phyloP scores from a whole-genome alignment of 2,797 vertebrate species.

The Sternotherus odoratus region DNA sequence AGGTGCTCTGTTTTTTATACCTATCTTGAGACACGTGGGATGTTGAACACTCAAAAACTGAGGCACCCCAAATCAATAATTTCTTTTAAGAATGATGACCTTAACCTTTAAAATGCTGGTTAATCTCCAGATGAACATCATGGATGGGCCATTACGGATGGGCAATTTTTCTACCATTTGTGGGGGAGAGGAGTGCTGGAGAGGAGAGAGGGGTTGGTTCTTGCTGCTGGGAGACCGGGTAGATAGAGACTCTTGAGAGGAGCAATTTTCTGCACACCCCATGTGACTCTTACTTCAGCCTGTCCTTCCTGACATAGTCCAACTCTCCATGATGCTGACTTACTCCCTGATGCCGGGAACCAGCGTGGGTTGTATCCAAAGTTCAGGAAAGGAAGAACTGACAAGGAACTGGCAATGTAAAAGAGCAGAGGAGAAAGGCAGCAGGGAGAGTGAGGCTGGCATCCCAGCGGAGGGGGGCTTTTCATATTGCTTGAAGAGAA shows the following conservation, averaged over 20 bases:
- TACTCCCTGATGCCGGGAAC: not conserved
- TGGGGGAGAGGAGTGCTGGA: not conserved
- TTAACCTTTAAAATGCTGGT: not conserved
- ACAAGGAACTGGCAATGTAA: not conserved
- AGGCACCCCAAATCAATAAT: not conserved
- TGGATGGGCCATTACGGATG: not conserved
- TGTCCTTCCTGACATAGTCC: not conserved
- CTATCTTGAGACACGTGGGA: rapidly evolving
- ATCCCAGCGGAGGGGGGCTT: not conserved
- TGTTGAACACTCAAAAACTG: not conserved
- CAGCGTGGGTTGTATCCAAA: not conserved
- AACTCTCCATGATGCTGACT: not conserved
- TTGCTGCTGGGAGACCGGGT: not conserved
- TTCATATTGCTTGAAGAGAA: not conserved
- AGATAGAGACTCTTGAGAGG: not conserved
- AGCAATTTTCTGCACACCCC: not conserved
- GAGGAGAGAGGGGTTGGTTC: rapidly evolving
- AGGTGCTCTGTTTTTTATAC: not conserved
- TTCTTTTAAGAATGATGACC: not conserved
- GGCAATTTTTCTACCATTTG: not conserved
- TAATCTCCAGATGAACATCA: not conserved
- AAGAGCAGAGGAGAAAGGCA: not conserved
- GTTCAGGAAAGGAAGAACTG: not conserved
- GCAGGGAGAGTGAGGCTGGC: rapidly evolving
- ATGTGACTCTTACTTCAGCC: no score